Evolutionary conservation across 2,888 invertebrate genomes (phyloP), one percentile per base, ranked within the genome.

Genomic region (Scelioninae gen. 2): DNA sequence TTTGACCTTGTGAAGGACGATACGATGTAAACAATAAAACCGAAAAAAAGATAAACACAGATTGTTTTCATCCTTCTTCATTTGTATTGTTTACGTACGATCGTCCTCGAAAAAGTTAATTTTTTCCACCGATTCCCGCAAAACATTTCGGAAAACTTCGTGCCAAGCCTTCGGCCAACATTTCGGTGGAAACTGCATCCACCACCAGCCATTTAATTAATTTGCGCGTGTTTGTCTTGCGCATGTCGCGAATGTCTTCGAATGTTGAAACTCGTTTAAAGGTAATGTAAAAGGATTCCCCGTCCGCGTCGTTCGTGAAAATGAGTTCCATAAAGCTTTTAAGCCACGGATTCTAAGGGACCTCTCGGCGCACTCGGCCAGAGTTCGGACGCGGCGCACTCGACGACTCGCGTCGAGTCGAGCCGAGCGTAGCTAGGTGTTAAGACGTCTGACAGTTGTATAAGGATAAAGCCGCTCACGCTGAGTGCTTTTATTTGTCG

Each of bases 401-500:
- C 10, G 31, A 9, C 5, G 9, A 31, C 7, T 4, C 28, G 67
- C 55, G 58, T 79, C 63, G 70, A 53, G 69, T 41, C 41, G 79
- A 79, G 75, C 65, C 63, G 72, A 68, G 74, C 61, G 64, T 77
- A 76, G 76, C 71, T 75, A 75, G 81, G 81, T 79, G 81, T 81
- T 81, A 82, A 83, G 83, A 81, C 81, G 81, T 77, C 81, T 82
- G 83, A 82, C 83, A 82, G 83, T 83, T 83, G 83, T 83, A 82
- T 82, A 82, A 83, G 82, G 82, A 84, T 83, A 84, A 84, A 83
- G 82, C 81, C 80, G 83, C 82, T 83, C 81, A 78, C 80, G 82
- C 83, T 84, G 83, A 84, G 83, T 83, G 83, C 83, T 84, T 84
- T 83, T 83, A 84, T 83, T 84, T 84, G 83, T 84, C 83, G 81